Evolutionary conservation across 2,113 vertebrate genomes (phyloP), one percentile per base, ranked within the genome.

Genomic region (Motacilla alba): DNA sequence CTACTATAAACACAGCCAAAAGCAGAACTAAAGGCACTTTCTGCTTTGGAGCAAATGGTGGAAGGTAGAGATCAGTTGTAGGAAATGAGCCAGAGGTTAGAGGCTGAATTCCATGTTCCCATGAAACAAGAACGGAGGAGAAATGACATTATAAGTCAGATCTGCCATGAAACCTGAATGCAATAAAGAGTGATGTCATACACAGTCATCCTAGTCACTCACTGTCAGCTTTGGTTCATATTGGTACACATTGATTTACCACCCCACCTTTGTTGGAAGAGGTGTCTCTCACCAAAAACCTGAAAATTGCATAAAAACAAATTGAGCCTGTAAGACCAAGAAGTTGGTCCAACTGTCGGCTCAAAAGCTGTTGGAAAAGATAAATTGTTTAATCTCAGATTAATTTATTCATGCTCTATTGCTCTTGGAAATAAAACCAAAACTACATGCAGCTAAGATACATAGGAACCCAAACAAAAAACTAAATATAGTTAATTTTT

Each of bases 131-230:
- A 80, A 62, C 70, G 13, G 20, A 81, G 21, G 23, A 67, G 88
- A 90, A 53, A 7, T 28, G 37, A 31, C 20, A 53, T 39, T 31
- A 30, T 60, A 47, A 89, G 41, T 17, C 20, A 30, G 4, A 16
- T 74, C 23, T 73, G 37, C 31, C 67, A 77, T 39, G 33, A 69
- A 46, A 70, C 3, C 1, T n/a, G 43, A 78, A 23, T 49, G 37
- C 41, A 90, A 22, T 68, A 31, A 75, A 85, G 13, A 37, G 19
- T 58, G 58, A 23, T 60, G 37, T 43, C 39, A 44, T 20, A 77
- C 15, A 18, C 0, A 0, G 13, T 35, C 52, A 68, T 44, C 15
- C 17, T 35, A 72, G 16, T 33, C 37, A 37, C 31, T 33, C 37
- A 37, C 31, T 59, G n/a, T 13, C 68, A 83, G 26, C 53, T 83